Base-by-base conservation (phyloP, 2,888 invertebrate genomes). In the Xylota segnis region DNA sequence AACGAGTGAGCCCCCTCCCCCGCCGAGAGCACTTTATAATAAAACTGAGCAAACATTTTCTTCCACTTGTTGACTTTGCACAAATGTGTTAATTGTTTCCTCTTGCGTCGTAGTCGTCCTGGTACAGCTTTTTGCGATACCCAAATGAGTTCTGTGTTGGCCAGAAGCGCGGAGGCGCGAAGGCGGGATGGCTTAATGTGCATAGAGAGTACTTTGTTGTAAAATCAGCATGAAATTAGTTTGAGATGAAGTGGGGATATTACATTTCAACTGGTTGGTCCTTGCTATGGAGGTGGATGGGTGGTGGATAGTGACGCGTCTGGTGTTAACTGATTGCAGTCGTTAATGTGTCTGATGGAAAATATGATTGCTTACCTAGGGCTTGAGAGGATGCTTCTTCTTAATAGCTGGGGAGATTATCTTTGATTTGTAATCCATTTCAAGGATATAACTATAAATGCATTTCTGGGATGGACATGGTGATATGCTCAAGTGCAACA, bases 51-150 rank as follows among this genome's bases (percentile, higher is more conserved):
- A 84, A 84, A 84, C 83, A 84, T 84, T 79, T 79, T 77, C 70
- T 79, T 79, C 63, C 74, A 79, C 79, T 79, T 84, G 83, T 84
- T 84, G 79, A 79, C 83, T 79, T 75, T 79, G 83, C 74, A 84
- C 83, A 84, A 79, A 84, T 84, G 79, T 84, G 83, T 84, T 84
- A 84, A 84, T 84, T 84, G 83, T 84, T 83, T 72, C 79, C 79
- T 79, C 68, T 70, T 83, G 61, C 70, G 61, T 76, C 50, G 23
- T 23, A 23, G 23, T 76, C 50, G 47, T 72, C 40, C 75, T 70
- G 54, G 29, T 9, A 23, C 23, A 45, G 72, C 66, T 63, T 52
- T 52, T 58, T 14, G 47, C 37, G 34, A 56, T 65, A 65, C 29
- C 47, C 65, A 71, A 65, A 58, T 63, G 70, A 50, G 52, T 63